A percentile compares a stretch with the other conserved stretches of the same genome.
phyloP scores from a whole-genome alignment of 2,113 vertebrate species.

The Urocolius indicus region DNA sequence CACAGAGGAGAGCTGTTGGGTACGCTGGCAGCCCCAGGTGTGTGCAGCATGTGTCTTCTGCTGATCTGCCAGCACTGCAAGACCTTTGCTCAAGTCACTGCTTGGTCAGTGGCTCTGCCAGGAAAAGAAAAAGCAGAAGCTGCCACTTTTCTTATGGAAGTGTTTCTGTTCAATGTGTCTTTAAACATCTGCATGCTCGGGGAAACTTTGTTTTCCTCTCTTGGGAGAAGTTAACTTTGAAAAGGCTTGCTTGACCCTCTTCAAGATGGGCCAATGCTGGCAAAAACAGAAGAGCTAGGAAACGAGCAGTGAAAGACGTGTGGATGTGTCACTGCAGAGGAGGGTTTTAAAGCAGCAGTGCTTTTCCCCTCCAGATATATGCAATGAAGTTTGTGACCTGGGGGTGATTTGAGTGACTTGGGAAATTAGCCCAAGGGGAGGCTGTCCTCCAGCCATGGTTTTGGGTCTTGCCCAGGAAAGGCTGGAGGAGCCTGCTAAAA shows the following conservation, averaged over 20 bases:
- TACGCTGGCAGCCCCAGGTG: neutral
- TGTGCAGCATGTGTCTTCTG: neutral
- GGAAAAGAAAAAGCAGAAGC: neutral
- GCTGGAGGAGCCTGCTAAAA: neutral
- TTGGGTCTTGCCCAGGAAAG: neutral
- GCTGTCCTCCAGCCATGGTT: fast-evolving
- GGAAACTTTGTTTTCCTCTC: neutral
- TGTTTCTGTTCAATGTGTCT: neutral
- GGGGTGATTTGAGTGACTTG: neutral
- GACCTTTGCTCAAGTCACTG: neutral
- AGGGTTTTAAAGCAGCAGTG: neutral
- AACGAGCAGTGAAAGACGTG: neutral
- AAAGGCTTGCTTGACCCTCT: neutral
- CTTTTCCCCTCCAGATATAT: neutral
- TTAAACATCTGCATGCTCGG: neutral
- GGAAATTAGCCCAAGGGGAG: neutral
- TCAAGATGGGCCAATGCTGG: neutral
- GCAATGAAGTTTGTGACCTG: neutral
- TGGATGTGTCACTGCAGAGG: neutral
- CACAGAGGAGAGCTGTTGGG: neutral
- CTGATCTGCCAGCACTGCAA: neutral
- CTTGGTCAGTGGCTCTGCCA: neutral
- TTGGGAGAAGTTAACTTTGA: neutral
- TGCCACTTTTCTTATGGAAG: neutral
- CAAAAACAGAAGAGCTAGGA: neutral